These are phyloP conservation scores for Eutolmus rufibarbis DNA, from an alignment of 2,888 invertebrate species.

Conservation along the genomic window DNA sequence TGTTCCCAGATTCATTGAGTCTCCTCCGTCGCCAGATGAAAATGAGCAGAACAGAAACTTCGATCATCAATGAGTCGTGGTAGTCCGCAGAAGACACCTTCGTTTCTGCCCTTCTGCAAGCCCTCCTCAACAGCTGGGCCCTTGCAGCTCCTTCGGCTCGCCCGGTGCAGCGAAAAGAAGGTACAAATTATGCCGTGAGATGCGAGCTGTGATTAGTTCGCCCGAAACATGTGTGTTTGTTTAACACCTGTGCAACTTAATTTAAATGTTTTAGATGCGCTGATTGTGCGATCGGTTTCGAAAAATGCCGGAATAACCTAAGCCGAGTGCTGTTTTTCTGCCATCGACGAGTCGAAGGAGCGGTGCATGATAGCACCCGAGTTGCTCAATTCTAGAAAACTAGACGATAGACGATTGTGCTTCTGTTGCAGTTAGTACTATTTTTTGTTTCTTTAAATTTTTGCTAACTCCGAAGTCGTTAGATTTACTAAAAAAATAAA, in stretches of 20 bases:
- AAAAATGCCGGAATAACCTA: not conserved
- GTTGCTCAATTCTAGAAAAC: not conserved
- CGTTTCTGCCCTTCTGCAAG: not conserved
- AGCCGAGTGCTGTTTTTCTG: not conserved
- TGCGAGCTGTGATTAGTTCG: constrained; percentile 39
- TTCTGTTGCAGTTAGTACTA: not conserved
- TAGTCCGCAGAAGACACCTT: not conserved
- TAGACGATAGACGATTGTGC: not conserved
- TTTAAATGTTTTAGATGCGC: constrained; percentile 12
- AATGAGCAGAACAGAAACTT: not conserved
- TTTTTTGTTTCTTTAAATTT: not conserved
- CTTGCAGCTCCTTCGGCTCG: not conserved
- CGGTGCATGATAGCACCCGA: not conserved
- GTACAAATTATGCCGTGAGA: constrained; percentile 44
- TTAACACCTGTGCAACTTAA: constrained; percentile 44
- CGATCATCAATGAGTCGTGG: not conserved
- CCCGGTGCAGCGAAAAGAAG: constrained; percentile 30
- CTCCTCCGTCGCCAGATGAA: not conserved
- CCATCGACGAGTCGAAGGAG: not conserved
- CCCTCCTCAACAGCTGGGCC: not conserved
- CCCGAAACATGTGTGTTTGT: constrained; percentile 41
- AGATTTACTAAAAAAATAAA: not conserved
- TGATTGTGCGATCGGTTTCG: constrained; percentile 2
- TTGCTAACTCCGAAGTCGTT: not conserved
- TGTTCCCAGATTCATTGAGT: not conserved